Evolutionary conservation across 2,888 invertebrate species (phyloP).

Genomic region (Tipula helvola): DNA sequence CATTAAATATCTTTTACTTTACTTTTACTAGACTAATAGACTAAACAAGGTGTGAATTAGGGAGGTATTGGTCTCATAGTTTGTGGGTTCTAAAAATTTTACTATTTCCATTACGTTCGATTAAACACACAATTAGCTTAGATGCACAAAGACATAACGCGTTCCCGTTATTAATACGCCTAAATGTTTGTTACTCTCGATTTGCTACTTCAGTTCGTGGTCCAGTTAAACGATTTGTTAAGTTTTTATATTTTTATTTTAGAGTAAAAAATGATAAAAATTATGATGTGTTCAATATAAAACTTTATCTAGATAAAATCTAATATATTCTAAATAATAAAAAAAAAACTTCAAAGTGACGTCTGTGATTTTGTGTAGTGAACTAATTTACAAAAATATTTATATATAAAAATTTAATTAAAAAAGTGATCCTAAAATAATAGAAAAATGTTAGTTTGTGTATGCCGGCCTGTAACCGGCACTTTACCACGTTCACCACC

Average conservation of each 20-base stretch:
- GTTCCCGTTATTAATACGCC: too few relatives aligned
- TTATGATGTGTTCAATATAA: neutral
- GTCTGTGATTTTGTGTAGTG: neutral
- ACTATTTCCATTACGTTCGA: too few relatives aligned
- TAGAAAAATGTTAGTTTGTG: slow-evolving; percentile 31
- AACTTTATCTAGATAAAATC: neutral
- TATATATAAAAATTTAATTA: neutral
- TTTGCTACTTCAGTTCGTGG: too few relatives aligned
- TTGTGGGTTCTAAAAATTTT: too few relatives aligned
- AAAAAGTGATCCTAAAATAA: neutral
- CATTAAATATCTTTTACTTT: too few relatives aligned
- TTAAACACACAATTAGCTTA: too few relatives aligned
- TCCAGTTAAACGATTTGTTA: too few relatives aligned
- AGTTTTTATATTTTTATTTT: neutral
- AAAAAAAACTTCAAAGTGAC: slow-evolving; percentile 11
- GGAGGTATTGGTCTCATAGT: too few relatives aligned
- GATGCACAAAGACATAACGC: too few relatives aligned
- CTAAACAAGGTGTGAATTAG: too few relatives aligned
- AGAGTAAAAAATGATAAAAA: neutral
- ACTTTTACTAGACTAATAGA: too few relatives aligned
- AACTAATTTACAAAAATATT: neutral
- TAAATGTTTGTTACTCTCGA: too few relatives aligned
- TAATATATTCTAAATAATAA: neutral
- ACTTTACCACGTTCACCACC: slow-evolving; percentile 35
- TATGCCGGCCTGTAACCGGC: slow-evolving; percentile 36